Base-by-base conservation (phyloP, 1,140 invertebrate genomes). In the Harpegnathos saltator region DNA sequence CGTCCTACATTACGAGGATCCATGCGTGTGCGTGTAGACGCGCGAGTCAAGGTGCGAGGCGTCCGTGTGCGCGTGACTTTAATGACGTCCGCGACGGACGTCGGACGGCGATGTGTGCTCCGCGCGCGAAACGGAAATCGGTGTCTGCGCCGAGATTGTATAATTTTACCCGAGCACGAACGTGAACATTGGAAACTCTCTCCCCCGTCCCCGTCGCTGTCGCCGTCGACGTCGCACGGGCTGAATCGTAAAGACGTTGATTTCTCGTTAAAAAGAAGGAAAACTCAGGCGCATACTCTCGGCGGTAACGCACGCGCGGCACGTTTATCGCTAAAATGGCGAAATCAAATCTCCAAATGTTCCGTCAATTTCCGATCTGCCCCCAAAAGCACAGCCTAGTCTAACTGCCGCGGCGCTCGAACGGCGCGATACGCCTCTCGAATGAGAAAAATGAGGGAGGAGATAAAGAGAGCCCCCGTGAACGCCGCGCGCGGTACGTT, bases 1-100 rank as follows among this genome's bases (percentile, higher is more conserved):
- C 72, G 88, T 33, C 85, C 88, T 85, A 89, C 88, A 89, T 89
- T 84, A 89, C 87, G 80, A 78, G 80, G 68, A 86, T 63, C 75
- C 58, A 63, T 52, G 84, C 84, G 22, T 26, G 33, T 12, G 29
- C 50, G 54, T 58, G 14, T 44, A 50, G 29, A 44, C 14, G 1
- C 22, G 2, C 12, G 12, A 9, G 9, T 33, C n/a, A n/a, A n/a
- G n/a, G 17, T 29, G 63, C 48, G 24, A 17, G 69, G 0, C 48
- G 54, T 33, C 0, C 19, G 52, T 24, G 59, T 81, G 56, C 52
- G 68, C 48, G 52, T 50, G 54, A 62, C 54, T 73, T 83, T 87
- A 87, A 86, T 86, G 85, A 86, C 61, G 59, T 22, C n/a, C 52
- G 19, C 24, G 38, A 63, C 19, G 29, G n/a, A n/a, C 17, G 22